Percentiles rank a stretch among this genome's conserved stretches.
Evolutionary conservation across 2,797 vertebrate species (phyloP).

Genomic region (Sebastes trivittatus): DNA sequence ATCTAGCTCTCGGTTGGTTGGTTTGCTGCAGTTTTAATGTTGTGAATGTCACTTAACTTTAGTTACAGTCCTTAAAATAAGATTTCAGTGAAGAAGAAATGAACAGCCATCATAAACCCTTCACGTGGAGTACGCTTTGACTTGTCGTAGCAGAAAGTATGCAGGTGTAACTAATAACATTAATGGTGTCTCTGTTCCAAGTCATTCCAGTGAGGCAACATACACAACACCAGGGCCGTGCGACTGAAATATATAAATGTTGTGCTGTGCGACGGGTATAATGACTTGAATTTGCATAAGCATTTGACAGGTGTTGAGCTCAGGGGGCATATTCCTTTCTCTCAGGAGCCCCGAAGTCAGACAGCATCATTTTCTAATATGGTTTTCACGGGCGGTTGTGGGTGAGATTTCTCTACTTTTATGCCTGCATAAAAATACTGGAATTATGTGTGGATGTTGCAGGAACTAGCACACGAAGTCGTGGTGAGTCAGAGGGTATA

Average conservation of each 20-base stretch:
- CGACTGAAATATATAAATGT: conserved; percentile 1
- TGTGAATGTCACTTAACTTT: background rate
- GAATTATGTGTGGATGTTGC: conserved; percentile 26
- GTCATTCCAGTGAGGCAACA: background rate
- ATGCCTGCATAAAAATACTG: conserved; percentile 38
- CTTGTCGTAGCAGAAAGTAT: conserved; percentile 6
- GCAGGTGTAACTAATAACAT: conserved; percentile 29
- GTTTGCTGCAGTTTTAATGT: background rate
- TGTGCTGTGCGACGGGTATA: conserved; percentile 17
- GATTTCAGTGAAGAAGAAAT: background rate
- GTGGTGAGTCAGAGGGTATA: conserved; percentile 53
- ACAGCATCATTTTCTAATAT: conserved; percentile 49
- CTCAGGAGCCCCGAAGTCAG: conserved; percentile 24
- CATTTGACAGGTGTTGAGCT: conserved; percentile 61
- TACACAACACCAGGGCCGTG: background rate
- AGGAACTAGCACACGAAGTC: conserved; percentile 1
- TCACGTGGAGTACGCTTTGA: conserved; percentile 1
- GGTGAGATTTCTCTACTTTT: conserved; percentile 35
- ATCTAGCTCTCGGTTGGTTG: background rate
- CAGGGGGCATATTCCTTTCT: conserved; percentile 28
- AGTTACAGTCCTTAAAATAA: background rate
- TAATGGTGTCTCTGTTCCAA: conserved; percentile 13
- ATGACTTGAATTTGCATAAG: conserved; percentile 48
- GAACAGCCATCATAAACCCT: background rate
- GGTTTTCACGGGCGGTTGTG: conserved; percentile 43